These are phyloP conservation scores for Steatocranus sp. DNA, from an alignment of 2,797 vertebrate species.

Conservation along the genomic window DNA sequence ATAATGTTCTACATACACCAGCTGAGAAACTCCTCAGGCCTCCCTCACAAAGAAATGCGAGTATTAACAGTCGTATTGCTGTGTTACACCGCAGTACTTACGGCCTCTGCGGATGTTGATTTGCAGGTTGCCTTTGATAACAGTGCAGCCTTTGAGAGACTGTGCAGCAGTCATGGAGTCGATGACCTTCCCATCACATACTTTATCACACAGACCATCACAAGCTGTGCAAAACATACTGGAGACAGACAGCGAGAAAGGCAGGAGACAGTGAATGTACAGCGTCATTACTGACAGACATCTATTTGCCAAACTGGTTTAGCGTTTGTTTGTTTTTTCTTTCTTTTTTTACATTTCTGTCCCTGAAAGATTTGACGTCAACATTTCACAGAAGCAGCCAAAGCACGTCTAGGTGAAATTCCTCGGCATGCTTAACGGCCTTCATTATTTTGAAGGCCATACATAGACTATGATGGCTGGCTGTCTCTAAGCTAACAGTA, in stretches of 20 bases:
- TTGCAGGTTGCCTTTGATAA: slow-evolving; percentile 92
- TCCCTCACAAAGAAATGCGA: neutral
- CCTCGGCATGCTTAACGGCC: neutral
- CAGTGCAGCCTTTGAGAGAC: slow-evolving; percentile 92
- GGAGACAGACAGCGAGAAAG: slow-evolving; percentile 21
- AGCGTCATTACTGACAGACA: neutral
- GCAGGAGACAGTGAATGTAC: neutral
- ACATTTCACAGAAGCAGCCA: neutral
- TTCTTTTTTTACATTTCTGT: neutral
- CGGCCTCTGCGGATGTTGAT: slow-evolving; percentile 98
- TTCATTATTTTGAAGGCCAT: neutral
- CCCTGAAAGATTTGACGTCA: neutral
- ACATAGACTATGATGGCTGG: neutral
- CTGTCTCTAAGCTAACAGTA: neutral
- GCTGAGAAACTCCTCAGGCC: neutral
- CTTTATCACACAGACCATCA: slow-evolving; percentile 93
- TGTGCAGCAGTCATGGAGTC: slow-evolving; percentile 95
- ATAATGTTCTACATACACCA: neutral
- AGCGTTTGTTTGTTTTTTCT: neutral
- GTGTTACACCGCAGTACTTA: slow-evolving; percentile 73
- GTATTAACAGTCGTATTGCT: neutral
- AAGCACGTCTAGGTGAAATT: neutral
- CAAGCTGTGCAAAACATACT: slow-evolving; percentile 94
- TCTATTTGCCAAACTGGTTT: neutral
- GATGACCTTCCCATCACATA: slow-evolving; percentile 89